A percentile compares a stretch with the other conserved stretches of the same genome.
Evolutionary conservation across 1,140 invertebrate species (phyloP).

Genomic region (Mycetomoellerius zeteki): DNA sequence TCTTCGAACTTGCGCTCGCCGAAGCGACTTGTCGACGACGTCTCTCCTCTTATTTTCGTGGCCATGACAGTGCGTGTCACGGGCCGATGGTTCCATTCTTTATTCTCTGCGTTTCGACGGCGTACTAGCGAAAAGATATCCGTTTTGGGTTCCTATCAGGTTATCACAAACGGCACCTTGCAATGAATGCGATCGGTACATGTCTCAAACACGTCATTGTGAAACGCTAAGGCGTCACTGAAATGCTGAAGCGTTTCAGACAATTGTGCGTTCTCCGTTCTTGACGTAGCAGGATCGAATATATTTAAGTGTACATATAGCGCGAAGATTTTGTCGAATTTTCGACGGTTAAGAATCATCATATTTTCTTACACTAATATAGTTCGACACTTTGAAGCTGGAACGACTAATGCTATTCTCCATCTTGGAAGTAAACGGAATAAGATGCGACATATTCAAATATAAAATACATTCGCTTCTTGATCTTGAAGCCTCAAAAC

Average conservation of each 20-base stretch:
- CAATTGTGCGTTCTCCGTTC: neutral
- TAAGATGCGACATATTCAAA: neutral
- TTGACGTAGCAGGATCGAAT: neutral
- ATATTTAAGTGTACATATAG: neutral
- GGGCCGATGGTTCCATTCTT: constrained; percentile 79
- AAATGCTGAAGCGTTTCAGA: too few relatives aligned
- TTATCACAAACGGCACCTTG: neutral
- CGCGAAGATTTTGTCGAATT: neutral
- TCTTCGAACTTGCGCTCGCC: neutral
- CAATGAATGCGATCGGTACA: neutral
- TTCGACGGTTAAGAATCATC: neutral
- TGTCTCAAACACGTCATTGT: neutral
- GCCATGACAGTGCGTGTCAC: constrained; percentile 70
- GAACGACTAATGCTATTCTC: neutral
- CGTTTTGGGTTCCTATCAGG: constrained; percentile 7
- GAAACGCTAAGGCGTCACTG: too few relatives aligned
- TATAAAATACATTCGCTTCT: neutral
- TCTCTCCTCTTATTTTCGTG: constrained; percentile 42
- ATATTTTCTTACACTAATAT: neutral
- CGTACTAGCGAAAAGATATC: constrained; percentile 55
- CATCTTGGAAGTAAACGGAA: neutral
- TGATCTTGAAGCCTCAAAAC: neutral
- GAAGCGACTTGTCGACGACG: constrained; percentile 11
- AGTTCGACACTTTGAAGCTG: neutral
- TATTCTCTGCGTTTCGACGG: constrained; percentile 57